Evolutionary conservation across 2,888 invertebrate species (phyloP).

Genomic region (Lasioglossum pauxillum): DNA sequence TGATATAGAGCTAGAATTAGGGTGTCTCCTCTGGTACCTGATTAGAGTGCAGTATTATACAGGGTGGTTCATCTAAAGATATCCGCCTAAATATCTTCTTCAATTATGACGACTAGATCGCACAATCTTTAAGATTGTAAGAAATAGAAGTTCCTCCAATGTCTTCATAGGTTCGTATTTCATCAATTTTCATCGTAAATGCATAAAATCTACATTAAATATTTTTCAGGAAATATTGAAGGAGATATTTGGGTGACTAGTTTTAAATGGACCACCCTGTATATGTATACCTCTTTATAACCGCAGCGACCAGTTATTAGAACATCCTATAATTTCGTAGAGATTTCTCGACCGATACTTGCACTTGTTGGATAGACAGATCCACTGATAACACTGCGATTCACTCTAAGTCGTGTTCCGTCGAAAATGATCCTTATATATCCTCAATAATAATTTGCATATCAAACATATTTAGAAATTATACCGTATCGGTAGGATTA

Average conservation of each 20-base stretch:
- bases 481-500: neutral
- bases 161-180: neutral
- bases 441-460: neutral
- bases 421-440: neutral
- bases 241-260: neutral
- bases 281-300: neutral
- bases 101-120: neutral
- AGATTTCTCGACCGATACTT: neutral
- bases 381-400: neutral
- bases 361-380: neutral
- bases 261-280: neutral
- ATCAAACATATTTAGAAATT: neutral
- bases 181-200: neutral
- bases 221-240: no score
- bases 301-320: neutral
- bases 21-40: conserved; percentile 19
- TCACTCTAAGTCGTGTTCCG: neutral
- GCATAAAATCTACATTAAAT: neutral
- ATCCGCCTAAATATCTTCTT: neutral
- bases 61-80: neutral
- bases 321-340: neutral
- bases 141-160: neutral
- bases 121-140: neutral
- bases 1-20: conserved; percentile 47
- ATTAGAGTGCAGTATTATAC: neutral